phyloP scores from a whole-genome alignment of 2,113 vertebrate species.

The Nyctibius bracteatus region DNA sequence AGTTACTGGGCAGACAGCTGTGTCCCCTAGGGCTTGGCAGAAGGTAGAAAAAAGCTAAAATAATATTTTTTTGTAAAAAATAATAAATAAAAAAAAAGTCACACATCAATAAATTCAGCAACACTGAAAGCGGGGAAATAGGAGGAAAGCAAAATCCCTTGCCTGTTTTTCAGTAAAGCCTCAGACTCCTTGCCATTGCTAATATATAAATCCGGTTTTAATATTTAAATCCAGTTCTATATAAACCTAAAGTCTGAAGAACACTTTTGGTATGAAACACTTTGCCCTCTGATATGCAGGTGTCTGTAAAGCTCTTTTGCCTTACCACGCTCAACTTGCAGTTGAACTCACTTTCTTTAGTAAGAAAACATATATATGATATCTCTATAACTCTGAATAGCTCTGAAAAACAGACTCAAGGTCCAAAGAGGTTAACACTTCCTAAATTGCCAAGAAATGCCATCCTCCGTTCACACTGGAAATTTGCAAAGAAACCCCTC shows the following conservation, averaged over 20 bases:
- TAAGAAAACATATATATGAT: background rate
- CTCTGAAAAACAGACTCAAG: background rate
- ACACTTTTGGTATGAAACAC: background rate
- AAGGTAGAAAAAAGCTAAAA: background rate
- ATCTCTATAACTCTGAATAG: background rate
- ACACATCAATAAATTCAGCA: background rate
- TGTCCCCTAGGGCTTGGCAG: accelerated
- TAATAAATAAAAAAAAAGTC: background rate
- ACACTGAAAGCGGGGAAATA: background rate
- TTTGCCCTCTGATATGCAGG: background rate
- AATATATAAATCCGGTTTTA: background rate
- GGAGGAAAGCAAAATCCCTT: background rate
- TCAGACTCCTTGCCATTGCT: background rate
- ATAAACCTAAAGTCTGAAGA: background rate
- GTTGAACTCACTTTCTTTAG: background rate
- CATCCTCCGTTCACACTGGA: background rate
- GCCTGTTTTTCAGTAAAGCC: background rate
- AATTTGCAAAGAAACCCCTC: background rate
- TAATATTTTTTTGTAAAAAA: background rate
- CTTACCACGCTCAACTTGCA: background rate
- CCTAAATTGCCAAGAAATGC: background rate
- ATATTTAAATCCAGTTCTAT: background rate
- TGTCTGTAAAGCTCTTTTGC: background rate
- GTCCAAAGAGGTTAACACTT: background rate
- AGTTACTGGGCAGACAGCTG: background rate